Evolutionary conservation across 2,113 vertebrate genomes (phyloP), one percentile per base, ranked within the genome.

Genomic region (Leptodactylus fuscus): DNA sequence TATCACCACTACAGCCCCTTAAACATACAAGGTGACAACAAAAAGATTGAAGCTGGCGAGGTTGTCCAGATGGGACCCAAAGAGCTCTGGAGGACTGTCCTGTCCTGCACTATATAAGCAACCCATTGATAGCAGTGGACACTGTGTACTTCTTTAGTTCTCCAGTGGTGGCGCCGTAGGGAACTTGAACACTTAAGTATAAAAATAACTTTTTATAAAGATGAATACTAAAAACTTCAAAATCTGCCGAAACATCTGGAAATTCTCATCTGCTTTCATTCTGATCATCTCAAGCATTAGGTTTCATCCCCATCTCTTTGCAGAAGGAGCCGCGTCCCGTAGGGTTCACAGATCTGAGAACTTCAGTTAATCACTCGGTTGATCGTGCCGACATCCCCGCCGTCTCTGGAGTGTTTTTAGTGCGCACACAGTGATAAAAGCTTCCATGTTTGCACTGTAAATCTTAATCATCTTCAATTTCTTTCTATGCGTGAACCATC

Each of bases 401-500:
- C 32, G 13, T 60, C 53, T 79, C 76, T 13, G 9, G 53, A 60
- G 76, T 34, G 51, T 53, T 77, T 53, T 58, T 60, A 41, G 76
- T 38, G 34, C 41, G 76, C n/a, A 38, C 12, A n/a, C 22, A 58
- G 32, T 27, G n/a, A 79, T 79, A 36, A 78, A 75, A 78, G 75
- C 51, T 41, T 79, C 51, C 76, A 18, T 79, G 51, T 60, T 79
- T 79, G 49, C 24, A 3, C 51, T n/a, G 76, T 79, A 79, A 60
- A 79, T 55, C 75, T 55, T 55, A 55, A 78, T 78, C 51, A 79
- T 58, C 55, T 60, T 79, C 51, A 41, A 24, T 79, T 78, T 58
- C 36, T 79, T 48, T 41, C 2, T 10, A 48, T 3, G 34, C 24
- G 13, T 79, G 32, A 16, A 79, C 34, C 76, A 58, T 79, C 76